Evolutionary conservation across 2,113 vertebrate genomes (phyloP), one percentile per base, ranked within the genome.

Genomic region (Neogobius melanostomus): DNA sequence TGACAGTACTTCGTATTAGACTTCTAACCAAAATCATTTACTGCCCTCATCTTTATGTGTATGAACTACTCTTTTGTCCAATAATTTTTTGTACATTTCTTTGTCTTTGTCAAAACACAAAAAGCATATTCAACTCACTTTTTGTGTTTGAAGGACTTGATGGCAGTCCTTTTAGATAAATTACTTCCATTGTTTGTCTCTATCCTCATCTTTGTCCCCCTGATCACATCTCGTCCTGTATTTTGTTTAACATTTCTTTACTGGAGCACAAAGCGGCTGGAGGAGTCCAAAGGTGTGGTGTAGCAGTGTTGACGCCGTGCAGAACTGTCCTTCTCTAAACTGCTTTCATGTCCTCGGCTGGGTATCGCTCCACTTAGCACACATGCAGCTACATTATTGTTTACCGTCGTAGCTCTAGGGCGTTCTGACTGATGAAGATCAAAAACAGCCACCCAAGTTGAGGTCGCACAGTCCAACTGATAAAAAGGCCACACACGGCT

Each of bases 401-500:
- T 71, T 66, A 77, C 72, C 68, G 85, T 64, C 74, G 67, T 50
- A 77, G 73, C 51, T 81, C 68, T 80, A 66, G 68, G 73, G 72
- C 52, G 16, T 74, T 68, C 17, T 71, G 71, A 87, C 65, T 72
- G 77, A 73, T 63, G 9, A 71, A 63, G 74, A 89, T 87, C 82
- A 90, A 76, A 79, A 73, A 72, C 66, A 88, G 83, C 88, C 90
- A 92, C 89, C 89, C 90, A 91, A 65, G 88, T 85, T n/a, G 88
- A 80, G 15, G 72, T 15, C 49, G 43, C 62, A 47, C 1, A 10
- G 64, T 61, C 52, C 60, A 64, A 61, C 72, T 73, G 76, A 87
- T 82, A 75, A 82, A 73, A 53, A 82, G 71, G 81, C 82, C 82
- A 87, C 83, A 88, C 83, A 75, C 74, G 71, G 76, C 66, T 53